Conservation (phyloP, 1,140 invertebrate genomes). For the Drosophila sucinea region DNA sequence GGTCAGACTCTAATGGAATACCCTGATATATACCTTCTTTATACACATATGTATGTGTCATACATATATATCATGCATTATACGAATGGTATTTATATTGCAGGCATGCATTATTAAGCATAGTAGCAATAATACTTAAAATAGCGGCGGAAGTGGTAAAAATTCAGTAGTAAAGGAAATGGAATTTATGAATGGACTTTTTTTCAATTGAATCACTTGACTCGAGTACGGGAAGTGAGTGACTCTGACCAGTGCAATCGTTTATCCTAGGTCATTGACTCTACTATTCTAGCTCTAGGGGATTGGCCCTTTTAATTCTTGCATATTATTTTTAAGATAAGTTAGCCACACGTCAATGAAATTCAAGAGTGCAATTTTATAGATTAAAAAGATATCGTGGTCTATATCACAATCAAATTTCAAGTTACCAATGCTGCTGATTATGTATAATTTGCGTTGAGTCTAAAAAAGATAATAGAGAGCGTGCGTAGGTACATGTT, state of each 20-base stretch:
- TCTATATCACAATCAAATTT: background rate
- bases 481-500: background rate
- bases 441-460: background rate
- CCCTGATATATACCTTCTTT: background rate
- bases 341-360: background rate
- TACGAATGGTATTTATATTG: constrained; percentile 62
- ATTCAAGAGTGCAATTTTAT: background rate
- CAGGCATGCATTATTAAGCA: constrained; percentile 29
- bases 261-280: constrained; percentile 54
- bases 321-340: background rate
- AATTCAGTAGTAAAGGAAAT: constrained; percentile 37
- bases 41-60: constrained; percentile 54
- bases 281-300: background rate
- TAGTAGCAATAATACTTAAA: constrained; percentile 13
- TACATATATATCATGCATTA: constrained; percentile 41
- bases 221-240: background rate
- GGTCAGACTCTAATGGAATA: background rate
- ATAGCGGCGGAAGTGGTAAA: constrained; percentile 38
- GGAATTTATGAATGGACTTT: constrained; percentile 58
- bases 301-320: background rate
- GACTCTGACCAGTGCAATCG: constrained; percentile 14
- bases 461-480: background rate
- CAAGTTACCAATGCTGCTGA: background rate
- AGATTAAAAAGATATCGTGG: background rate
- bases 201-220: constrained; percentile 46